A percentile compares a stretch with the other conserved stretches of the same genome.
phyloP scores from a whole-genome alignment of 2,888 invertebrate species.

The Orthonevra nobilis region DNA sequence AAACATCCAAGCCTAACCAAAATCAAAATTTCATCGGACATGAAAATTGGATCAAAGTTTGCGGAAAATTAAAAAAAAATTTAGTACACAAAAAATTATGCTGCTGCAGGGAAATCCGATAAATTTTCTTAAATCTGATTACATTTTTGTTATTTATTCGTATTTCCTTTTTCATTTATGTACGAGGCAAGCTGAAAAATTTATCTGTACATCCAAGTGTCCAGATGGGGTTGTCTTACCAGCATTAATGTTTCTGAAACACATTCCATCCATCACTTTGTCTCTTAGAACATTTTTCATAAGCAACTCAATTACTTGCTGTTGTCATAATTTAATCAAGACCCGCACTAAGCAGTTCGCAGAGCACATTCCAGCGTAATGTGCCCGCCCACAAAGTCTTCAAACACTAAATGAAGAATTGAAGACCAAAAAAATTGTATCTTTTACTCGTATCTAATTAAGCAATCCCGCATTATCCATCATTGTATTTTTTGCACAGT shows the following conservation, averaged over 20 bases:
- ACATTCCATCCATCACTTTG: not conserved
- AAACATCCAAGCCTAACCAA: no score
- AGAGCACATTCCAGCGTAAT: slow-evolving; percentile 42
- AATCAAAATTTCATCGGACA: no score
- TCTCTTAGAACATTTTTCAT: slow-evolving; percentile 1
- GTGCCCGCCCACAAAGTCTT: slow-evolving; percentile 13
- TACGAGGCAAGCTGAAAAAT: no score
- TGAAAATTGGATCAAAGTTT: no score
- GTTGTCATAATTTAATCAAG: slow-evolving; percentile 19
- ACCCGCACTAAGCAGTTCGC: slow-evolving; percentile 20
- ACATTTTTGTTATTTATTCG: no score
- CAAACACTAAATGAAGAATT: slow-evolving; percentile 23
- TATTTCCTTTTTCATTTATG: no score
- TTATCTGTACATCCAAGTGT: not conserved
- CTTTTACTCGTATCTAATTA: slow-evolving; percentile 34
- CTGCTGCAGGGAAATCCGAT: no score
- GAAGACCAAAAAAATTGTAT: slow-evolving; percentile 10
- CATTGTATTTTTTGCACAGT: slow-evolving; percentile 3
- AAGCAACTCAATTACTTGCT: not conserved
- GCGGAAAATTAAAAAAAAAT: no score
- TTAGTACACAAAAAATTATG: no score
- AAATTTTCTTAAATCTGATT: no score
- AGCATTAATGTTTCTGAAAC: no score
- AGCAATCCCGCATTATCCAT: slow-evolving; percentile 20
- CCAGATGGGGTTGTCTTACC: no score